Base-by-base conservation (phyloP, 2,888 invertebrate genomes). In the Drosophila crucigera region DNA sequence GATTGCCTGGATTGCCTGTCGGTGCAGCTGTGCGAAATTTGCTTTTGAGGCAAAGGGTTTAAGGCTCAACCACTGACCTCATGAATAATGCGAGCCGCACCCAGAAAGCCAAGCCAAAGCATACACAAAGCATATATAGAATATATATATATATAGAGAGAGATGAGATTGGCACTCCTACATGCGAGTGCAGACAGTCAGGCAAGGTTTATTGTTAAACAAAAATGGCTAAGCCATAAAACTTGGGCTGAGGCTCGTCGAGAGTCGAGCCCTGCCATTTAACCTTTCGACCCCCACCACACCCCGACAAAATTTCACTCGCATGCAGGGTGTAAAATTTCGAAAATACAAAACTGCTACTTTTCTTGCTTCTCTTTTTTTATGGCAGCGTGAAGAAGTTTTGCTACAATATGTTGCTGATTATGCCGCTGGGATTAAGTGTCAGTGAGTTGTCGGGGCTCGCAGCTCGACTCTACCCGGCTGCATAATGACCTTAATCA, bases 331-430 rank as follows among this genome's bases (percentile, higher is more conserved):
- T 86, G 87, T 82, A 77, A 80, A 86, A 76, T 89, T 83, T 84
- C 68, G 64, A 75, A 75, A 78, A 80, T 75, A 87, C 83, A 85
- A 83, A 83, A 77, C 74, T 83, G 80, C 73, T 76, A 78, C 77
- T 30, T 54, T 54, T 54, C 33, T 22, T 14, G 22, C 16, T 39
- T 54, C 22, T 9, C 16, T 43, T 76, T 76, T 31, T 83, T 86
- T 82, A 80, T 83, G 79, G 68, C 82, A 77, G 79, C 59, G 81
- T 82, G 74, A 83, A 84, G 77, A 78, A 85, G 77, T 86, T 86
- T 87, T 89, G 90, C 88, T 90, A 84, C 88, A 89, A 89, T 89
- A 89, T 89, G 88, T 89, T 90, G 87, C 90, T 89, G 88, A 89
- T 89, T 90, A 89, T 83, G 83, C 88, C 88, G 87, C 83, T 90